Evolutionary conservation across 2,113 vertebrate species (phyloP).

Genomic region (Leptosomus discolor): DNA sequence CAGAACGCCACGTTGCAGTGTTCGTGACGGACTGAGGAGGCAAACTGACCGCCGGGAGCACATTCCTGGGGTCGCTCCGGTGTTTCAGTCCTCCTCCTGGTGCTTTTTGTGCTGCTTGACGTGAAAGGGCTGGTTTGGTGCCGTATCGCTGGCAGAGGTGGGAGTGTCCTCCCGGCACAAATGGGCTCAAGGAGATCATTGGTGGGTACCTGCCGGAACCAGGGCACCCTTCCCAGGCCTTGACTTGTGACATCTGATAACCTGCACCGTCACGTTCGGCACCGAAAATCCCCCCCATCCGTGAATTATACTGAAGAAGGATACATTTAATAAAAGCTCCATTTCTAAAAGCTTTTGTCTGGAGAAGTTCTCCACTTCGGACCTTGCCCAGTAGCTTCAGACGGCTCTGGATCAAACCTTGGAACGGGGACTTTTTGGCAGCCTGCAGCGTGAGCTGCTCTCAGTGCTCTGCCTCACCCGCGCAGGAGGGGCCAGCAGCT

Average conservation of each 20-base stretch:
- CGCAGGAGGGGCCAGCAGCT: background rate
- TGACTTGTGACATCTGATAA: background rate
- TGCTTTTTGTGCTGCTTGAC: background rate
- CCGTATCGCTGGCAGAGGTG: background rate
- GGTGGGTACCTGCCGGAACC: background rate
- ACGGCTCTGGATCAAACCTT: background rate
- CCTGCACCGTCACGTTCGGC: background rate
- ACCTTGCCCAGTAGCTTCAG: background rate
- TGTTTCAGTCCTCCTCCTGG: background rate
- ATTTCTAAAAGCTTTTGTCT: background rate
- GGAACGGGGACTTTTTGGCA: background rate
- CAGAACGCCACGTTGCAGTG: background rate
- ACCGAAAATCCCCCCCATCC: background rate
- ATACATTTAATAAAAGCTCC: background rate
- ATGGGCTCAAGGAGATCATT: background rate
- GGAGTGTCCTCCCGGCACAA: background rate
- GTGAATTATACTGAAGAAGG: background rate
- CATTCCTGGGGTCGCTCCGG: background rate
- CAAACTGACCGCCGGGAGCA: background rate
- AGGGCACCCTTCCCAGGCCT: background rate
- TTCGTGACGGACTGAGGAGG: accelerated
- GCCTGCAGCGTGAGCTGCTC: background rate
- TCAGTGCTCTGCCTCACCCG: background rate
- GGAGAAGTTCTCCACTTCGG: background rate
- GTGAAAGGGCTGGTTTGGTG: background rate